Evolutionary conservation across 1,140 invertebrate species (phyloP).

Genomic region (Bombyx mandarina): DNA sequence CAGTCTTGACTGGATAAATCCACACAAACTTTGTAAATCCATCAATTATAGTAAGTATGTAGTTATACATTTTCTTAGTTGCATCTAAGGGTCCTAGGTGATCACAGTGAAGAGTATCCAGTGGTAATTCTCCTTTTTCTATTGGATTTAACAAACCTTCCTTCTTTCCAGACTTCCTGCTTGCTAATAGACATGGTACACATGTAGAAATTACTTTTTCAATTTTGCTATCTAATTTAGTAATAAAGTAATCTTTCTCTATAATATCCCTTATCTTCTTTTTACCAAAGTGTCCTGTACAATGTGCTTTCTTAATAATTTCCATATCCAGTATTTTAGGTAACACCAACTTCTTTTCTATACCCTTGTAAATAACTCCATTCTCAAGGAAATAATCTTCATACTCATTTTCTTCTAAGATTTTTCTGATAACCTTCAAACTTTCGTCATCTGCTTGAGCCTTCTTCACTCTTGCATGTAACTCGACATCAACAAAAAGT

Average conservation of each 20-base stretch:
- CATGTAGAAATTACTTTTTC: too few relatives aligned
- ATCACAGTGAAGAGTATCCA: conserved; percentile 34
- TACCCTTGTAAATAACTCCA: too few relatives aligned
- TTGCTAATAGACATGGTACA: too few relatives aligned
- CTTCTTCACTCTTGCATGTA: conserved; percentile 4
- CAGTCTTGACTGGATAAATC: conserved; percentile 27
- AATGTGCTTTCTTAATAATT: conserved; percentile 13
- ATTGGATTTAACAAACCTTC: too few relatives aligned
- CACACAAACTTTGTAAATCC: conserved; percentile 28
- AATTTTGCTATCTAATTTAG: not conserved
- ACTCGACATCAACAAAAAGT: conserved; percentile 15
- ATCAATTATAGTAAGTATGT: conserved; percentile 26
- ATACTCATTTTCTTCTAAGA: too few relatives aligned
- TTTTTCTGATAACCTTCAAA: too few relatives aligned
- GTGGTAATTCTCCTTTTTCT: not conserved
- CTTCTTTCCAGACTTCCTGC: too few relatives aligned
- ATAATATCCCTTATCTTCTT: too few relatives aligned
- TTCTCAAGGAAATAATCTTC: too few relatives aligned
- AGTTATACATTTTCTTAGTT: conserved; percentile 32
- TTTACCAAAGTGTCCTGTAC: conserved; percentile 7
- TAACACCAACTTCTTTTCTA: conserved; percentile 12
- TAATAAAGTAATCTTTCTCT: conserved; percentile 7
- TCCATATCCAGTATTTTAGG: conserved; percentile 8
- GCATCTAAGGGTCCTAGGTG: conserved; percentile 34
- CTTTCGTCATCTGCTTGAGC: too few relatives aligned